Evolutionary conservation across 1,140 invertebrate genomes (phyloP).

Genomic region (Calephelis virginiensis): DNA sequence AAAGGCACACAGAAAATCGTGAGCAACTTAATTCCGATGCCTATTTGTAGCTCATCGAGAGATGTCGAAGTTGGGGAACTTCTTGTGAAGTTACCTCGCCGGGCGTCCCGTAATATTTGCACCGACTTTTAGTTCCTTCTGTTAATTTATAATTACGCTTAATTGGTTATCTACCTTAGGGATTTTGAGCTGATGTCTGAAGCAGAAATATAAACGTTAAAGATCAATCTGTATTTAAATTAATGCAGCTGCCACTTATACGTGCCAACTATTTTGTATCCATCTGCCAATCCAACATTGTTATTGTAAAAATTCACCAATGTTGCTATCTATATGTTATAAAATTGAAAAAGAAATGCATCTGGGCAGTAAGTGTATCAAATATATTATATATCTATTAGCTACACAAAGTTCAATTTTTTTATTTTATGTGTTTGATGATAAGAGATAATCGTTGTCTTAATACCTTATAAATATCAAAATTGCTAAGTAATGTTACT

Average conservation of each 20-base stretch:
- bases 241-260: constrained; percentile 10
- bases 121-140: constrained; percentile 45
- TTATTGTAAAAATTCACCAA: background rate
- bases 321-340: no score
- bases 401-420: no score
- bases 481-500: no score
- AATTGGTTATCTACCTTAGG: constrained; percentile 46
- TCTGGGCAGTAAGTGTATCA: no score
- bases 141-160: constrained; percentile 58
- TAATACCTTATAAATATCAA: no score
- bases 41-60: constrained; percentile 62
- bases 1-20: constrained; percentile 60
- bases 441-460: no score
- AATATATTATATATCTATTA: no score
- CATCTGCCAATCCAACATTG: constrained; percentile 13
- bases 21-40: constrained; percentile 63
- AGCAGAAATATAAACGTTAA: constrained; percentile 19
- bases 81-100: constrained; percentile 37
- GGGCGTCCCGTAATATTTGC: constrained; percentile 42
- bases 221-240: constrained; percentile 17
- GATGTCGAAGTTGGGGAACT: constrained; percentile 42
- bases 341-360: no score
- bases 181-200: constrained; percentile 28
- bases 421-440: no score
- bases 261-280: constrained; percentile 1